Conservation (phyloP, 2,113 vertebrate genomes). For the Salvelinus sp. region DNA sequence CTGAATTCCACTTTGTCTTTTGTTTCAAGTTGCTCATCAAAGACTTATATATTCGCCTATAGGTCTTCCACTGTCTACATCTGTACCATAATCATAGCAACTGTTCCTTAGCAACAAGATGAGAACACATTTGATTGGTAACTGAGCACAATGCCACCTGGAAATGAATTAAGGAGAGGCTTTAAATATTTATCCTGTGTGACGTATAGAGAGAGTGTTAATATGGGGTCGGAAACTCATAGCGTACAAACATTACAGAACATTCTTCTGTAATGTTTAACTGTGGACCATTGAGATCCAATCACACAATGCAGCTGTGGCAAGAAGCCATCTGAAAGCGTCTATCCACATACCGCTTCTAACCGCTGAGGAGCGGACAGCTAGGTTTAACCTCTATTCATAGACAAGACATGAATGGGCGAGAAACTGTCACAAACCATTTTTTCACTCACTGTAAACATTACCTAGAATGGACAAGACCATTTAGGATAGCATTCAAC, state of each 20-base stretch:
- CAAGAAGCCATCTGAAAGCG: slow-evolving; percentile 68
- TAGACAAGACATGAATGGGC: slow-evolving; percentile 69
- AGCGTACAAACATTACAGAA: background rate
- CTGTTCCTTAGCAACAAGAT: slow-evolving; percentile 78
- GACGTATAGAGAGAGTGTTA: background rate
- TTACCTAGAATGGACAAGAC: background rate
- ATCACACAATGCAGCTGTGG: slow-evolving; percentile 71
- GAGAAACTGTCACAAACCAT: slow-evolving; percentile 61
- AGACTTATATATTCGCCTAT: slow-evolving; percentile 45
- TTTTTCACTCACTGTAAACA: slow-evolving; percentile 66
- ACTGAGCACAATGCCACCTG: slow-evolving; percentile 61
- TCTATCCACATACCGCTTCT: slow-evolving; percentile 70
- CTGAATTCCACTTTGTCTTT: slow-evolving; percentile 4
- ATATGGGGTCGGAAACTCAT: background rate
- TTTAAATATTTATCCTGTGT: slow-evolving; percentile 27
- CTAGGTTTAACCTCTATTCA: slow-evolving; percentile 73
- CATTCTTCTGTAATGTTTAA: background rate
- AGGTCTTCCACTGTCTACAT: slow-evolving; percentile 67
- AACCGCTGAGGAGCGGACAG: slow-evolving; percentile 68
- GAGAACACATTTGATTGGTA: slow-evolving; percentile 68
- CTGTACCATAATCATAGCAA: slow-evolving; percentile 71
- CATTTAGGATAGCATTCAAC: too few species aligned
- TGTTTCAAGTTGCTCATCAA: slow-evolving; percentile 13
- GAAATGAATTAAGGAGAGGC: slow-evolving; percentile 50
- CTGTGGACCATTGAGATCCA: slow-evolving; percentile 53